Conservation (phyloP, 2,797 vertebrate genomes). For the Acomys russatus region DNA sequence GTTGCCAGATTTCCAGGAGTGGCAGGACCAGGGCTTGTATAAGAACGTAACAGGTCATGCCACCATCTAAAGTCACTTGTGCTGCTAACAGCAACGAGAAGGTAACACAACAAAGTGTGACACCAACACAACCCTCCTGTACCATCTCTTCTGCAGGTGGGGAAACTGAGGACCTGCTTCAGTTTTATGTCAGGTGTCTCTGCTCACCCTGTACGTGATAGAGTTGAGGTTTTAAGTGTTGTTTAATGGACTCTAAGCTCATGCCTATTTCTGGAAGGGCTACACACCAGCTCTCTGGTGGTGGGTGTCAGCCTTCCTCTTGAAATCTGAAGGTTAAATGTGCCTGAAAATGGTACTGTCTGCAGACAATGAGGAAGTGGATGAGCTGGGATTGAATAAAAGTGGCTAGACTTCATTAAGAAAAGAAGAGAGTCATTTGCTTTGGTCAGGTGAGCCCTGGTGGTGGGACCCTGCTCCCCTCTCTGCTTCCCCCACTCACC, state of each 20-base stretch:
- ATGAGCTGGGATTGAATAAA: not conserved
- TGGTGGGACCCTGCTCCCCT: not conserved
- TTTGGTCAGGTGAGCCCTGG: not conserved
- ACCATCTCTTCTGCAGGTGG: constrained; percentile 4
- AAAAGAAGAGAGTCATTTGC: not conserved
- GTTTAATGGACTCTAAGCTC: not conserved
- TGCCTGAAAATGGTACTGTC: not conserved
- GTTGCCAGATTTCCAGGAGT: constrained; percentile 63
- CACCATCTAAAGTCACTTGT: not conserved
- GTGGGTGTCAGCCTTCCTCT: not conserved
- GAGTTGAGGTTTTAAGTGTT: not conserved
- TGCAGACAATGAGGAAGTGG: not conserved
- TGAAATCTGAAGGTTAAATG: not conserved
- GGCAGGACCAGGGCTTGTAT: not conserved
- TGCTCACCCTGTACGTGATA: not conserved
- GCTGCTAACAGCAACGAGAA: not conserved
- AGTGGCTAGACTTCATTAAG: not conserved
- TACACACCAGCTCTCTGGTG: not conserved
- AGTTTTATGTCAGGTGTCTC: not conserved
- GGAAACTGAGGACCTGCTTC: not conserved
- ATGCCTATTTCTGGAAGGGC: not conserved
- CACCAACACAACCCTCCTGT: not conserved
- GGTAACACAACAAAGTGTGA: no score
- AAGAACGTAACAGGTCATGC: not conserved
- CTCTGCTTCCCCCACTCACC: not conserved